phyloP scores from a whole-genome alignment of 2,888 invertebrate species.

The Alloplasta piceator region DNA sequence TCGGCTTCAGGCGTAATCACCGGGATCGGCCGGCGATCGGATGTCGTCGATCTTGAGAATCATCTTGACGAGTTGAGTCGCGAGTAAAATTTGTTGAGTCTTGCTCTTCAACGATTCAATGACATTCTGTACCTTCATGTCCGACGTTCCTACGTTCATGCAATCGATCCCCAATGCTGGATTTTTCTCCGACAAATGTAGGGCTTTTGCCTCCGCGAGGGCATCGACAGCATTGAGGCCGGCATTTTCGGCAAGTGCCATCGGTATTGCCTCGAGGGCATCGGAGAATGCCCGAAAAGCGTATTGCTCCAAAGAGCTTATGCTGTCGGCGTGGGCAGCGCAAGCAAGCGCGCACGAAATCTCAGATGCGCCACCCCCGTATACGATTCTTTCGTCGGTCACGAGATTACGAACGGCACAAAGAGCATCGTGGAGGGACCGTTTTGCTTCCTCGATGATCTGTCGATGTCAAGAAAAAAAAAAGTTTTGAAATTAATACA shows the following conservation, averaged over 20 bases:
- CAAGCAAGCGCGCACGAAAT: slow-evolving; percentile 97
- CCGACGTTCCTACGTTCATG: slow-evolving; percentile 90
- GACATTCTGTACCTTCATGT: slow-evolving; percentile 98
- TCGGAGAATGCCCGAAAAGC: slow-evolving; percentile 98
- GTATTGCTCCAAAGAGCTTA: slow-evolving; percentile 97
- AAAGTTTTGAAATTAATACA: slow-evolving; percentile 9
- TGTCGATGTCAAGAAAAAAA: slow-evolving; percentile 75
- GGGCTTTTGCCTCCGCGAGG: slow-evolving; percentile 94
- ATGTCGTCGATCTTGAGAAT: slow-evolving; percentile 99
- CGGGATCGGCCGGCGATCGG: slow-evolving; percentile 84
- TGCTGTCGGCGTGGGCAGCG: slow-evolving; percentile 93
- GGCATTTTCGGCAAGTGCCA: slow-evolving; percentile 98
- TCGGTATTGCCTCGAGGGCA: slow-evolving; percentile 96
- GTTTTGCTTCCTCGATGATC: slow-evolving; percentile 91
- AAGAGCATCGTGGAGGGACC: slow-evolving; percentile 90
- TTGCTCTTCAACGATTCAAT: slow-evolving; percentile 98
- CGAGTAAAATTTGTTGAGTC: slow-evolving; percentile 97
- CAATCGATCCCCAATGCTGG: slow-evolving; percentile 97
- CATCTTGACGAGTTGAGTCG: slow-evolving; percentile 99
- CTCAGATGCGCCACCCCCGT: slow-evolving; percentile 99
- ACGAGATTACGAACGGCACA: slow-evolving; percentile 90
- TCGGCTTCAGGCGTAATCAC: slow-evolving; percentile 65
- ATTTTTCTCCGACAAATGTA: slow-evolving; percentile 93
- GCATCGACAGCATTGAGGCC: slow-evolving; percentile 97
- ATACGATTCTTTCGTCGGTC: slow-evolving; percentile 91